Base-by-base conservation (phyloP, 30 jellyfish, hydroid and myxozoan species). In the Chironex yamaguchii region DNA sequence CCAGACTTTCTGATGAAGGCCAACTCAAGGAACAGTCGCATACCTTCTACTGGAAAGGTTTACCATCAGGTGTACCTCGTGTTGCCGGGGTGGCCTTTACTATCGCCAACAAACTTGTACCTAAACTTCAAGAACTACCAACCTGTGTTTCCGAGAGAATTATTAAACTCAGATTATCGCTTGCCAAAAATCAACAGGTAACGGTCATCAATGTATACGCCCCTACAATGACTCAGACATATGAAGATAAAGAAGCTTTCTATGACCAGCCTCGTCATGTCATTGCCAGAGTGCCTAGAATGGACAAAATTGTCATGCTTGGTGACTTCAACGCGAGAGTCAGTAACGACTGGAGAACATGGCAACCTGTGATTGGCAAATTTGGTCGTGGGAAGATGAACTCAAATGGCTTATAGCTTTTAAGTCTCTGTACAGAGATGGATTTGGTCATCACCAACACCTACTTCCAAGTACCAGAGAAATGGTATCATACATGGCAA, bases 271-370 rank as follows among this genome's bases (percentile, higher is more conserved):
- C 6, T 62, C 21, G 9, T 11, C 28, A 62, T 62, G 24, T 4
- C 42, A 26, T 21, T 62, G 42, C 13, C 21, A n/a, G 48, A 4
- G 27, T 62, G 11, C 27, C 42, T n/a, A 9, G 27, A n/a, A 24
- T n/a, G 11, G 74, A 62, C 13, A 21, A 62, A 21, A 21, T 4
- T 4, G 12, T 62, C 21, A 62, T 62, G 11, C 28, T 62, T 9
- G 74, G 74, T 62, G 74, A 62, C 21, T 62, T 21, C 42, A 62
- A 62, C 21, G 74, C 27, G 9, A 6, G 74, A 62, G 74, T 62
- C 24, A 24, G 74, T 21, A 62, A 24, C 24, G 42, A 62, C 13
- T 62, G 11, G 11, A 26, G 21, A 62, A 62, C 24, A 4, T 62
- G 24, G 74, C 62, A 13, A 48, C 27, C 13, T 62, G 42, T 62